Evolutionary conservation across 2,797 vertebrate genomes (phyloP).

Genomic region (Tiaroga cobitis): DNA sequence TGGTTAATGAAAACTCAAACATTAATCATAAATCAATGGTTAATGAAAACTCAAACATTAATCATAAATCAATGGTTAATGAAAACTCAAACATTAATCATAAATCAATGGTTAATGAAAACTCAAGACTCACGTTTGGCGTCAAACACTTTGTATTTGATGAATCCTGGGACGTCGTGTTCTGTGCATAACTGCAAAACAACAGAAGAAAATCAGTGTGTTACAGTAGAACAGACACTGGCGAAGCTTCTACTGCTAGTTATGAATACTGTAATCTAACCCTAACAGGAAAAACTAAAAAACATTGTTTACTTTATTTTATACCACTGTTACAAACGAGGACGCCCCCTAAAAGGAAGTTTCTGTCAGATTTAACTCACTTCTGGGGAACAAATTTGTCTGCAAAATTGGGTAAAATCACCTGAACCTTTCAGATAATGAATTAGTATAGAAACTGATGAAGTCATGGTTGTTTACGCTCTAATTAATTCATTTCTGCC

Average conservation of each 20-base stretch:
- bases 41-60: background rate
- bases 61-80: background rate
- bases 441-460: no score
- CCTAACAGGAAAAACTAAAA: no score
- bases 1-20: background rate
- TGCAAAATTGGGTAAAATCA: background rate
- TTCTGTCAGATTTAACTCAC: background rate
- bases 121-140: constrained; percentile 90
- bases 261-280: background rate
- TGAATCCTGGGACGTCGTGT: constrained; percentile 91
- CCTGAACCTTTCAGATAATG: background rate
- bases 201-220: constrained; percentile 37
- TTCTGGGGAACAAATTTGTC: background rate
- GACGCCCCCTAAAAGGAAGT: no score
- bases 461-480: no score
- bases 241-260: no score
- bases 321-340: background rate
- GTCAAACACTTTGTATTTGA: constrained; percentile 97
- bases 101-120: background rate
- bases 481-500: background rate
- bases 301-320: background rate
- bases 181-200: constrained; percentile 89
- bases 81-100: no score
- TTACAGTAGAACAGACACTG: background rate
- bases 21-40: background rate